Evolutionary conservation across 2,797 vertebrate species (phyloP), one percentile per base, ranked within the genome.

Genomic region (Argentina silus): DNA sequence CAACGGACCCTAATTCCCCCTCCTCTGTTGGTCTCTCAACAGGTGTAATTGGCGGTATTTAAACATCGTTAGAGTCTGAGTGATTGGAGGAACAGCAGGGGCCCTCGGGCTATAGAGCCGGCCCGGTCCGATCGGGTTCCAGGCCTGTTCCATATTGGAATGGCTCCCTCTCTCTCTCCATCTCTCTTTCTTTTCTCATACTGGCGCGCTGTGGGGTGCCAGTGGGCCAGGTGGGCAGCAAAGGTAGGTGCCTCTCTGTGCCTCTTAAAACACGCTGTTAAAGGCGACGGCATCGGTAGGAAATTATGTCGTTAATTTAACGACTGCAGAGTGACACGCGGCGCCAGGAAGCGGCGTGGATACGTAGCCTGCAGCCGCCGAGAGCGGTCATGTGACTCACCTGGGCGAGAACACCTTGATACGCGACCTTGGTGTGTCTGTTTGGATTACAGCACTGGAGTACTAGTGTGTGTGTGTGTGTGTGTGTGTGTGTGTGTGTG

Each of bases 61-160:
- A 42, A 57, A 44, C 51, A 23, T 21, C 15, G 36, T 65, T 43
- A 11, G 27, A 4, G 3, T n/a, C 42, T 17, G 23, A 10, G 36
- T 43, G 15, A 14, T 43, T 17, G 23, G 53, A 47, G 36, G 19
- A 23, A n/a, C 36, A 14, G 21, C 23, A 48, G 72, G 11, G 23
- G 21, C 11, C 44, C 6, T 21, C 2, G 12, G 27, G n/a, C 59
- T 21, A 6, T 60, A 36, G 59, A 15, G 59, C 27, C 12, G 27
- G 4, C 11, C 59, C 23, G 21, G 12, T 23, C 45, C 23, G 47
- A 67, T 69, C 73, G 14, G 48, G 57, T 69, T 53, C 67, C 61
- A 8, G n/a, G 60, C 43, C 21, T 4, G 27, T 36, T 70, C 23
- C 27, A 6, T 42, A 6, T 47, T 42, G 45, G 65, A 51, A 44